Percentiles rank a stretch among this genome's conserved stretches.
phyloP scores from a whole-genome alignment of 2,113 vertebrate species.

The Coptodon bakossiorum region DNA sequence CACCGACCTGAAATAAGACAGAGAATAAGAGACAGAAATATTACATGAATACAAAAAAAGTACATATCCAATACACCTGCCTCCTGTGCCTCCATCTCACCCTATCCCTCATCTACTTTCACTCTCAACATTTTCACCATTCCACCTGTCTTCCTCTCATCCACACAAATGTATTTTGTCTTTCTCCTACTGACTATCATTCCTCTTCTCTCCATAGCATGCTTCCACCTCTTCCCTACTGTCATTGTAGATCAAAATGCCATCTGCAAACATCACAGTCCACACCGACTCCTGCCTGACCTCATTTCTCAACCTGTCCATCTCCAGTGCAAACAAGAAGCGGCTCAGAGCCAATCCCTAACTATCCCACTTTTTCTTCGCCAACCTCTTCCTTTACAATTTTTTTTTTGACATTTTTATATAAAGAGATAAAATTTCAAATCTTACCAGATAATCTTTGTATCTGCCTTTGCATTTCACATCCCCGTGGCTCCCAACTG shows the following conservation, averaged over 20 bases:
- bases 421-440: neutral
- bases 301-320: neutral
- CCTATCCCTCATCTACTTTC: neutral
- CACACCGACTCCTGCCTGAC: neutral
- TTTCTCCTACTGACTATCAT: neutral
- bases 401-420: neutral
- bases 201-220: neutral
- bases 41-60: neutral
- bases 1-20: slow-evolving; percentile 77
- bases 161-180: neutral
- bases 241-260: neutral
- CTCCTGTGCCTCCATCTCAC: neutral
- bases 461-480: slow-evolving; percentile 88
- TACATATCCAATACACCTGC: neutral
- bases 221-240: neutral
- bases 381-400: neutral
- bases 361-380: neutral
- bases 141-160: neutral
- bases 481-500: slow-evolving; percentile 91
- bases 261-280: neutral
- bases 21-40: neutral
- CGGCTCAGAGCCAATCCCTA: neutral
- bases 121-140: neutral
- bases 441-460: slow-evolving; percentile 87
- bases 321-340: neutral